Conservation (phyloP, 2,113 vertebrate species). For the Neotragus moschatus region DNA sequence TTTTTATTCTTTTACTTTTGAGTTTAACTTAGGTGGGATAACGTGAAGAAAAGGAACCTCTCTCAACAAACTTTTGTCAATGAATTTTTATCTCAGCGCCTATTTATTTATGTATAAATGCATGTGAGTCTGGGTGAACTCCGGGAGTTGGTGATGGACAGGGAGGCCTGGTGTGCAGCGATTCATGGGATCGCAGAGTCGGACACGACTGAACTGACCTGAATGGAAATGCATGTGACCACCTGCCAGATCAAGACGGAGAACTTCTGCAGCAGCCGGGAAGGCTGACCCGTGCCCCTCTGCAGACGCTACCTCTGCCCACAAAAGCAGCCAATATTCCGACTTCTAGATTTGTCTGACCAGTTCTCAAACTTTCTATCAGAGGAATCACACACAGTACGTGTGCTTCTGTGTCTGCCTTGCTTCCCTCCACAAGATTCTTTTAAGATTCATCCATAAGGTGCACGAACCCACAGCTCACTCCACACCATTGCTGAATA, state of each 20-base stretch:
- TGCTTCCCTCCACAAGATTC: fast-evolving
- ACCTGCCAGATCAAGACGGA: background rate
- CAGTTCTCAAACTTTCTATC: background rate
- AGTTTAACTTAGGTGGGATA: background rate
- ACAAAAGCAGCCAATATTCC: fast-evolving
- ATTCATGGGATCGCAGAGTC: too few species aligned
- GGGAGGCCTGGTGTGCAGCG: too few species aligned
- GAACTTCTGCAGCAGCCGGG: background rate
- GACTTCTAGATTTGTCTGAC: background rate
- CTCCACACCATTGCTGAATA: fast-evolving
- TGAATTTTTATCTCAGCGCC: background rate
- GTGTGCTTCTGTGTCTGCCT: background rate
- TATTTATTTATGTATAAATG: too few species aligned
- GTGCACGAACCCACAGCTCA: fast-evolving
- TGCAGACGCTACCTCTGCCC: background rate
- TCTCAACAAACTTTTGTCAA: background rate
- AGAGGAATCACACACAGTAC: background rate
- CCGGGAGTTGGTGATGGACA: too few species aligned
- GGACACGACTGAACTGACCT: too few species aligned
- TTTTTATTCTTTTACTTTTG: background rate
- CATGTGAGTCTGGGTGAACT: background rate
- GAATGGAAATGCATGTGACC: background rate
- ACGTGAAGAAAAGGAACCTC: background rate
- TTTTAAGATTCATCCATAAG: fast-evolving
- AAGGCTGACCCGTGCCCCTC: background rate